Base-by-base conservation (phyloP, 2,797 vertebrate species). In the Tamandua tetradactyla region DNA sequence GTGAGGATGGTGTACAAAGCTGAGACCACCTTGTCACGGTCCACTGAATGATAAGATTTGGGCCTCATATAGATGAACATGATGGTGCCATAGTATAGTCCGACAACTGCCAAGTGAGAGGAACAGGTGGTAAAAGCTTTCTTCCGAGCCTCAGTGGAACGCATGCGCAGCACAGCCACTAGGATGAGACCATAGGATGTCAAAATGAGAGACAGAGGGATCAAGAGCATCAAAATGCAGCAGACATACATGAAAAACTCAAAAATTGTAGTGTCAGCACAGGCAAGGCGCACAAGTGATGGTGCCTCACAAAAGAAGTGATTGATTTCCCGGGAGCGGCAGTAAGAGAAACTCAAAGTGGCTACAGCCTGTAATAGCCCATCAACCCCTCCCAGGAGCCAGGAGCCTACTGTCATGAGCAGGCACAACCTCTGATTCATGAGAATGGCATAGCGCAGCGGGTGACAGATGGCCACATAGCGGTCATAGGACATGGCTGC, bases 301-400 rank as follows among this genome's bases (percentile, higher is more conserved):
- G 72, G 87, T 27, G 66, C 87, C 72, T 94, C 80, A 49, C 80
- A 89, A 13, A 89, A 94, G 42, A 94, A 94, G 27, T 94, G 87
- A 32, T 89, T 88, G 37, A 93, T 62, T 74, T 64, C 49, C 22
- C 44, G 25, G 5, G 82, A 64, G 18, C 32, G 69, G 25, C 91
- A 93, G 22, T 78, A 93, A 42, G 91, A 69, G n/a, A 87, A 91
- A 49, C 87, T 95, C 15, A 93, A n/a, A 6, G 84, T 57, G 20
- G 62, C 25, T 7, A 30, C 52, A 3, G 91, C 91, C 18, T 93
- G 94, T 91, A 95, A 78, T 18, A 95, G 76, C 9, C 92, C 87
- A 30, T 95, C 92, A 0, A 44, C 6, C 3, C 44, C 94, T 69
- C 92, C 92, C 59, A 91, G 20, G 17, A 91, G 13, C 92, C 87